Percentiles rank a stretch among this genome's conserved stretches.
phyloP scores from a whole-genome alignment of 2,888 invertebrate genomes.

The Acanthoscelides obtectus region DNA sequence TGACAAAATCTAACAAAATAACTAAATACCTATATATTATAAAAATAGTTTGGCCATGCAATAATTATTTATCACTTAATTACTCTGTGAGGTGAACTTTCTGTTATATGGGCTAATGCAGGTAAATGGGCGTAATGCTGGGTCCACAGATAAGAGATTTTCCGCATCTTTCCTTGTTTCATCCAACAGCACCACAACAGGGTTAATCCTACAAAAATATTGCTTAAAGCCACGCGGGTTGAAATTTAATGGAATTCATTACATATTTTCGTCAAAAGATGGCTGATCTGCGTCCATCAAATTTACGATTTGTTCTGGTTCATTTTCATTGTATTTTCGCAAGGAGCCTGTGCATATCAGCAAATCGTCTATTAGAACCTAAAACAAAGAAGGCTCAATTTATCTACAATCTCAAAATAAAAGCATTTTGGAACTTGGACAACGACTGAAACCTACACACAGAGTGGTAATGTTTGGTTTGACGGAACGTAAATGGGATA shows the following conservation, averaged over 20 bases:
- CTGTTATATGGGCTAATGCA: slow-evolving; percentile 38
- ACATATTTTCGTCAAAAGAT: slow-evolving; percentile 23
- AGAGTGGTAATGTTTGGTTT: no score
- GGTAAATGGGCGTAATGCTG: slow-evolving; percentile 41
- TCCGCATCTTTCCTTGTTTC: slow-evolving; percentile 31
- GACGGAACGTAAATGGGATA: no score
- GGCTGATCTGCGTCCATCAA: slow-evolving; percentile 36
- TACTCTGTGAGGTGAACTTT: slow-evolving; percentile 12
- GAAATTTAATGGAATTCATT: background rate
- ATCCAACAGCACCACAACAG: slow-evolving; percentile 27
- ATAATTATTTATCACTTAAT: slow-evolving; percentile 4
- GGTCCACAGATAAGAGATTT: slow-evolving; percentile 39
- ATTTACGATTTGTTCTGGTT: slow-evolving; percentile 32
- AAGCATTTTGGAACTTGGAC: no score
- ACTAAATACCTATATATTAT: background rate
- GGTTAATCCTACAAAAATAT: slow-evolving; percentile 9
- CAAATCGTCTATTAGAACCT: slow-evolving; percentile 78
- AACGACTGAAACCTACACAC: no score
- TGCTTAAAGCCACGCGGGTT: slow-evolving; percentile 23
- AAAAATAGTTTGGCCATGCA: background rate
- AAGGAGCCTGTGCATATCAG: slow-evolving; percentile 70
- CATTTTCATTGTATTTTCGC: slow-evolving; percentile 27
- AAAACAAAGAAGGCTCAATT: slow-evolving; percentile 20
- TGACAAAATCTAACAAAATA: no score
- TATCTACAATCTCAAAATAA: background rate